phyloP scores from a whole-genome alignment of 1,140 invertebrate genomes.

The Lasioglossum albipes region DNA sequence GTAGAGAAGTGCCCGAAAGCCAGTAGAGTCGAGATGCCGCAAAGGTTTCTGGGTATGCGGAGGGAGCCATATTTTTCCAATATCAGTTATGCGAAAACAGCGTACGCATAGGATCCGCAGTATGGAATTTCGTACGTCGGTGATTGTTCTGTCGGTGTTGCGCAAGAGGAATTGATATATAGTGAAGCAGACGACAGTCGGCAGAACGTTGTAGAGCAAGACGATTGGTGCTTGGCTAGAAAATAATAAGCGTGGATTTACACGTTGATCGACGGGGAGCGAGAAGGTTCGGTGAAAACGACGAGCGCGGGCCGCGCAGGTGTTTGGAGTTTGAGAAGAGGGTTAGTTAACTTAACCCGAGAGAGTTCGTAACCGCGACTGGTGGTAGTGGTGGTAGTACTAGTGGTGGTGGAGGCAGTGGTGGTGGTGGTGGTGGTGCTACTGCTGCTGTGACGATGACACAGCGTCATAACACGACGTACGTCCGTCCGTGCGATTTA shows the following conservation, averaged over 20 bases:
- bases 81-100: conserved; percentile 77
- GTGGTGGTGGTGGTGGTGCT: conserved; percentile 59
- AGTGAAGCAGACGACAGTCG: conserved; percentile 15
- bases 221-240: conserved; percentile 18
- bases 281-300: conserved; percentile 46
- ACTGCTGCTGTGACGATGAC: conserved; percentile 70
- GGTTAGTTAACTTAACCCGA: conserved; percentile 71
- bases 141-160: conserved; percentile 41
- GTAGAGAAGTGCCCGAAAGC: conserved; percentile 61
- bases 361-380: conserved; percentile 57
- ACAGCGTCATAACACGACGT: conserved; percentile 71
- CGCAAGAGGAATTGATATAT: conserved; percentile 43
- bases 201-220: conserved; percentile 25
- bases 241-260: conserved; percentile 48
- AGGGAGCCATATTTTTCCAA: conserved; percentile 78
- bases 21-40: conserved; percentile 69
- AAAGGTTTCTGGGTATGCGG: conserved; percentile 77
- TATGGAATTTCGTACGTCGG: conserved; percentile 53
- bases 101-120: conserved; percentile 65
- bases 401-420: conserved; percentile 47
- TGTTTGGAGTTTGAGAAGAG: conserved; percentile 64
- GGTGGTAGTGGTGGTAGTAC: conserved; percentile 51
- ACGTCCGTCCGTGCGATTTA: conserved; percentile 67
- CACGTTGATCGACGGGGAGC: conserved; percentile 37
- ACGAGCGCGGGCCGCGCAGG: conserved; percentile 64